A percentile compares a stretch with the other conserved stretches of the same genome.
These are phyloP conservation scores for Notiomystis cincta DNA, from an alignment of 2,113 vertebrate genomes.

Conservation along the genomic window DNA sequence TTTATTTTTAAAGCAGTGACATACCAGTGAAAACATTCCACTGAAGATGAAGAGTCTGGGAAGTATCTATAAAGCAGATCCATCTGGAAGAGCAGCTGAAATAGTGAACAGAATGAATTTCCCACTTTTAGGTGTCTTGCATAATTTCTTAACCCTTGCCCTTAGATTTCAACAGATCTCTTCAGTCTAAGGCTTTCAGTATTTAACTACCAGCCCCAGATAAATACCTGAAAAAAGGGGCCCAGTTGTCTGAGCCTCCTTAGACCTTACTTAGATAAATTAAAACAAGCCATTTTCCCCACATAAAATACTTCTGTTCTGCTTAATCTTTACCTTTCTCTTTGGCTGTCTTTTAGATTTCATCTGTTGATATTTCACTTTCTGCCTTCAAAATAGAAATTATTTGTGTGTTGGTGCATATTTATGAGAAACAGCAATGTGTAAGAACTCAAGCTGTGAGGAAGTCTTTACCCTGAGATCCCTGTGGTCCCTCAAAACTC, in stretches of 20 bases:
- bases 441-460: slow-evolving; percentile 65
- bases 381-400: slow-evolving; percentile 41
- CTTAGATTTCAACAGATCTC: slow-evolving; percentile 40
- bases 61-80: slow-evolving; percentile 54
- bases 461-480: slow-evolving; percentile 45
- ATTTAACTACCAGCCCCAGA: neutral
- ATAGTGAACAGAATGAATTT: slow-evolving; percentile 48
- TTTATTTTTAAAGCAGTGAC: slow-evolving; percentile 43
- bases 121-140: slow-evolving; percentile 60
- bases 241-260: neutral
- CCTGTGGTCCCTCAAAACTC: slow-evolving; percentile 57
- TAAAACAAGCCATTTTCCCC: neutral
- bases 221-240: neutral
- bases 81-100: slow-evolving; percentile 64
- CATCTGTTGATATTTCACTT: slow-evolving; percentile 38
- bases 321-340: slow-evolving; percentile 19
- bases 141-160: slow-evolving; percentile 60
- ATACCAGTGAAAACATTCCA: slow-evolving; percentile 53
- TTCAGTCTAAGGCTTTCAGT: neutral
- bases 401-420: slow-evolving; percentile 53
- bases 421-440: slow-evolving; percentile 61
- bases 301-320: neutral
- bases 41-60: slow-evolving; percentile 43
- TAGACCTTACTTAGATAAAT: neutral
- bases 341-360: slow-evolving; percentile 40